Evolutionary conservation across 2,888 invertebrate genomes (phyloP), one percentile per base, ranked within the genome.

Genomic region (Mythimna impura): DNA sequence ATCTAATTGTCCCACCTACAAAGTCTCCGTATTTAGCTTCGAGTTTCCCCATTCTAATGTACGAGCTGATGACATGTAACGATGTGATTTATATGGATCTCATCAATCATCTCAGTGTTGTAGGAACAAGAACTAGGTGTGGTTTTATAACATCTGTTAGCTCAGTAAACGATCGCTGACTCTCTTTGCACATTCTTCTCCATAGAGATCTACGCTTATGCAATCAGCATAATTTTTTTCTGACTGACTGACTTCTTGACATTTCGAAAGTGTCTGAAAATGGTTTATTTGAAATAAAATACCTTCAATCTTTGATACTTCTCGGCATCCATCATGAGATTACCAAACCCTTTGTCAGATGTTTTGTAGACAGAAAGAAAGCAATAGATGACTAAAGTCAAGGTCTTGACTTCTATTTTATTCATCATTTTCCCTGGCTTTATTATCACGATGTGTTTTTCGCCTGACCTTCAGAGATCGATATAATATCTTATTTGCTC

Each of bases 381-480:
- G 9, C 36, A 22, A 36, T 43, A 54, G 30, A 22, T 50, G 22
- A 7, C 14, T 30, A 20, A 34, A 34, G 12, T 34, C 50, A 34
- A 57, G n/a, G 43, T 61, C 9, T 40, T 30, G 22, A 22, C 7
- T 67, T 22, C 36, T 54, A 47, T 47, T 30, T 14, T 20, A 36
- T 47, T 55, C 8, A n/a, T 8, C 0, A 43, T 58, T 47, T 47
- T 30, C 9, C 52, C 25, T 36, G 47, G 40, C 40, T 10, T 60
- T 22, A 57, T 69, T 40, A n/a, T 17, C n/a, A 12, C n/a, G 50
- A 25, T 40, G 7, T 17, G 34, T 40, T 60, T 62, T n/a, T 47
- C 40, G 30, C 14, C 40, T 63, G 78, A 76, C 71, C 81, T 81
- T 81, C 71, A 81, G 22, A 55, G 58, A 58, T 79, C 81, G 50